Evolutionary conservation across 2,888 invertebrate species (phyloP).

Genomic region (Peribatodes rhomboidaria): DNA sequence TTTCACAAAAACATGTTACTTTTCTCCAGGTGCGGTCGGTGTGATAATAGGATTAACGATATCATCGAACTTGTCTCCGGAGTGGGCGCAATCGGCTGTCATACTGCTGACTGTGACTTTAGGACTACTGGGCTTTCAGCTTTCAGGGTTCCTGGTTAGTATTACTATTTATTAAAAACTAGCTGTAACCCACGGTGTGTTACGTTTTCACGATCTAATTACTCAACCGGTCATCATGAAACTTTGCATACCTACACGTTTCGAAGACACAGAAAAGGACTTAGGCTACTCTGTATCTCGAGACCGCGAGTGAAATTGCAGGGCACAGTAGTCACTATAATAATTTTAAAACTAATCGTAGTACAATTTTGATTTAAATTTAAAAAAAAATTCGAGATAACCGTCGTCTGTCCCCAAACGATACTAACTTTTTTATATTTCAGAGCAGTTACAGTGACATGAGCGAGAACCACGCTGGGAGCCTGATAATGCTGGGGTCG

Average conservation of each 20-base stretch:
- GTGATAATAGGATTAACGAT: slow-evolving; percentile 65
- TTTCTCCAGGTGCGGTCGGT: slow-evolving; percentile 64
- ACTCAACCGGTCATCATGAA: no score
- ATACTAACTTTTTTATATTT: slow-evolving; percentile 36
- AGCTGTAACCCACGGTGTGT: no score
- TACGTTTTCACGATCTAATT: no score
- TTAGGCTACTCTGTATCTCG: no score
- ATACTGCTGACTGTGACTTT: slow-evolving; percentile 57
- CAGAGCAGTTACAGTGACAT: slow-evolving; percentile 71
- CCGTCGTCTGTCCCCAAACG: no score
- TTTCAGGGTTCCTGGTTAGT: slow-evolving; percentile 74
- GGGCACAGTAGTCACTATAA: no score
- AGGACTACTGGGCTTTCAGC: slow-evolving; percentile 68
- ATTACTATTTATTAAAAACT: neutral
- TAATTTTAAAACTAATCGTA: no score
- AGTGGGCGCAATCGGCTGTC: slow-evolving; percentile 55
- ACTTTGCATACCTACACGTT: no score
- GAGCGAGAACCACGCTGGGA: slow-evolving; percentile 70
- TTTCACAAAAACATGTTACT: neutral
- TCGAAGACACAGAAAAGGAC: no score
- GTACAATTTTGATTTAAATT: no score
- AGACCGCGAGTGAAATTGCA: no score
- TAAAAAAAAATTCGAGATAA: no score
- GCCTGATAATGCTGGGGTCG: slow-evolving; percentile 63
- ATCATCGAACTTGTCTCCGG: slow-evolving; percentile 56